phyloP scores from a whole-genome alignment of 2,113 vertebrate genomes.

The Sakesphorus luctuosus region DNA sequence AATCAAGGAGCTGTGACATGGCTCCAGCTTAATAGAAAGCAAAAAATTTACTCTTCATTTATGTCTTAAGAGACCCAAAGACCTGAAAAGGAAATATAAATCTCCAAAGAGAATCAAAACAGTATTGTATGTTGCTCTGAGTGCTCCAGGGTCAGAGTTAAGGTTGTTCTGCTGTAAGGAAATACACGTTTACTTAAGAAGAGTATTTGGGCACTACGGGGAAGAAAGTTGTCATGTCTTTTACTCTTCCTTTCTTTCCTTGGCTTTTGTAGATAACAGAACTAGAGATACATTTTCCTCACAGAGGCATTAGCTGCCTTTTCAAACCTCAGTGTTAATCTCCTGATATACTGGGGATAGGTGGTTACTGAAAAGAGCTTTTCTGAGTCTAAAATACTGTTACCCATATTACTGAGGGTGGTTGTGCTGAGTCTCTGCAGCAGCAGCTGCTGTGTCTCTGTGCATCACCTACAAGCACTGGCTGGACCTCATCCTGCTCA shows the following conservation, averaged over 20 bases:
- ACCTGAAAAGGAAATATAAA: not conserved
- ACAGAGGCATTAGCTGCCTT: not conserved
- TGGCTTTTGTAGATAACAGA: constrained; percentile 6
- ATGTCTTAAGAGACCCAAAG: not conserved
- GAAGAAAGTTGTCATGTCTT: not conserved
- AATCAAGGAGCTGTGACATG: constrained; percentile 3
- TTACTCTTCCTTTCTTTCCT: not conserved
- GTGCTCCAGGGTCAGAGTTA: not conserved
- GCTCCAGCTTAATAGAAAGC: not conserved
- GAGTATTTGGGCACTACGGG: not conserved
- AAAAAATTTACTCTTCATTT: not conserved
- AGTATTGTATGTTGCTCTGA: not conserved
- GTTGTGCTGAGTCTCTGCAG: not conserved
- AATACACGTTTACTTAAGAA: not conserved
- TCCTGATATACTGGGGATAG: not conserved
- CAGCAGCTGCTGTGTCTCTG: not conserved
- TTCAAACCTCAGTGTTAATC: not conserved
- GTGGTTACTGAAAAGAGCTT: not conserved
- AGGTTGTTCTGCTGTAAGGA: not conserved
- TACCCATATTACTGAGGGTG: not conserved
- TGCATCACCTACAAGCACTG: not conserved
- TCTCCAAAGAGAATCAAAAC: not conserved
- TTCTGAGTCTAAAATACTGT: not conserved
- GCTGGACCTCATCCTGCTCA: not conserved
- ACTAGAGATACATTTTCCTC: not conserved